These are phyloP conservation scores for Ceratotherium simum DNA, from an alignment of 2,113 vertebrate genomes.

Conservation along the genomic window DNA sequence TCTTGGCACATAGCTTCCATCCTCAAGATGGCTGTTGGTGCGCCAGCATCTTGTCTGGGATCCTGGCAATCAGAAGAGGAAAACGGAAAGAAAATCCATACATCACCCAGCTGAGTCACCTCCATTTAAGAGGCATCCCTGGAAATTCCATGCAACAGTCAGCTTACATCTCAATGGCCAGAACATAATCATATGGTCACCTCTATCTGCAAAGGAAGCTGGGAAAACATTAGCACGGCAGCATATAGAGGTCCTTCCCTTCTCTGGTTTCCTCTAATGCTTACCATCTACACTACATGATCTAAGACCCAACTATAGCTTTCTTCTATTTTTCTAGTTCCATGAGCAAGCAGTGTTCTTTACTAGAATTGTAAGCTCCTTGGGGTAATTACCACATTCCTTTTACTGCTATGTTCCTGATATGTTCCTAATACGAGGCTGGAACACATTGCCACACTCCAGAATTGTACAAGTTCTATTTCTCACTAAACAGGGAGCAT, in stretches of 20 bases:
- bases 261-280: neutral
- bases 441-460: neutral
- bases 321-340: neutral
- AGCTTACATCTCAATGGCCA: neutral
- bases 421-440: neutral
- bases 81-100: neutral
- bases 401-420: neutral
- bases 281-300: neutral
- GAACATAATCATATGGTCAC: neutral
- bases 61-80: neutral
- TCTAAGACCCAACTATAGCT: neutral
- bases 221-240: neutral
- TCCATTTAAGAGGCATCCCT: neutral
- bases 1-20: neutral
- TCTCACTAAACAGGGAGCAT: neutral
- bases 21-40: neutral
- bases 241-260: neutral
- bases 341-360: neutral
- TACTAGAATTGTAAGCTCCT: neutral
- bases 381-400: neutral
- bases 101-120: neutral
- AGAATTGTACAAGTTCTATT: neutral
- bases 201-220: neutral
- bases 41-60: neutral
- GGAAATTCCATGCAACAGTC: neutral